These are phyloP conservation scores for Caenorhabditis remanei DNA, from an alignment of 1,140 invertebrate species.

Conservation along the genomic window DNA sequence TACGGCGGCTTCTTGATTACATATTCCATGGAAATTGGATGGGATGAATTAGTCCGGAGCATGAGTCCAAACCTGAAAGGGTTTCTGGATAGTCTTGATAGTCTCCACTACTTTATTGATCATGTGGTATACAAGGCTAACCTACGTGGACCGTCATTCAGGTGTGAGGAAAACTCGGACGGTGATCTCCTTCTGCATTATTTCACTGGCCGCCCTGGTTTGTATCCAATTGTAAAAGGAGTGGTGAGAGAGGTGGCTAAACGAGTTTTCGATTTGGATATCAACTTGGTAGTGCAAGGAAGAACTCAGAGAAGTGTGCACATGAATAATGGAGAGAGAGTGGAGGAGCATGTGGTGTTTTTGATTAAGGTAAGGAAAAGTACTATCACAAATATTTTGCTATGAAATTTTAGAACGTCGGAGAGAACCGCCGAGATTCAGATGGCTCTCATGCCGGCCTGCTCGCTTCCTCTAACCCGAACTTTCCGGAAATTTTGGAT, in stretches of 20 bases:
- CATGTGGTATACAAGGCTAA: conserved; percentile 75
- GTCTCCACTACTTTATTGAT: conserved; percentile 76
- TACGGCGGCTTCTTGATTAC: conserved; percentile 67
- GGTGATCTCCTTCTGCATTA: conserved; percentile 78
- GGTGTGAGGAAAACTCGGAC: conserved; percentile 77
- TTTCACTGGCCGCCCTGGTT: conserved; percentile 77
- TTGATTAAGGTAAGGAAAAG: conserved; percentile 63
- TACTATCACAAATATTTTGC: too few relatives aligned
- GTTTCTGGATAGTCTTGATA: conserved; percentile 76
- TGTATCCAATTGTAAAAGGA: conserved; percentile 78
- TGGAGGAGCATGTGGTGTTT: conserved; percentile 69
- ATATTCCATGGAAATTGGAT: conserved; percentile 69
- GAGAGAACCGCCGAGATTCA: conserved; percentile 41
- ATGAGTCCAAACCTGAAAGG: conserved; percentile 75
- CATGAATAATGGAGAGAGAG: conserved; percentile 67
- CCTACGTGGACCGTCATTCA: conserved; percentile 72
- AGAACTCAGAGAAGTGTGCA: conserved; percentile 73
- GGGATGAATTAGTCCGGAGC: conserved; percentile 73
- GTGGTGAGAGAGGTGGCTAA: conserved; percentile 76
- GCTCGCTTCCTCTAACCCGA: not conserved
- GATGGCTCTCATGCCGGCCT: conserved; percentile 1
- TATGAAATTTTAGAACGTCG: not conserved
- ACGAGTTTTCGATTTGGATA: conserved; percentile 76
- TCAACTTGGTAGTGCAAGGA: conserved; percentile 72
- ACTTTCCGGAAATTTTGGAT: conserved; percentile 18